A percentile compares a stretch with the other conserved stretches of the same genome.
Conservation (phyloP, 1,140 invertebrate species). For the Tetramorium alpestre region DNA sequence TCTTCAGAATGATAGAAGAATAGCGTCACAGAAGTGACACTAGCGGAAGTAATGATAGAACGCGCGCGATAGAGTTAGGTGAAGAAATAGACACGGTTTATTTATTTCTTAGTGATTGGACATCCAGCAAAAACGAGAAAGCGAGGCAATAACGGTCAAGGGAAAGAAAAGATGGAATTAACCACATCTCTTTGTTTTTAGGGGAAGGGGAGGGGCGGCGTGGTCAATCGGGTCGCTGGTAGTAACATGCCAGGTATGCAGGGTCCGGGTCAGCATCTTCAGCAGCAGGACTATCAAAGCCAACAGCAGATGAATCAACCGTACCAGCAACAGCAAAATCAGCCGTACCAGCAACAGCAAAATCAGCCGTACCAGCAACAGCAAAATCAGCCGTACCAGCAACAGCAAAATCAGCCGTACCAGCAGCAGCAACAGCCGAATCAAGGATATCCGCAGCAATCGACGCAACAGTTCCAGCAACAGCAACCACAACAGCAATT, state of each 20-base stretch:
- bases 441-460: too few species aligned
- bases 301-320: slow-evolving; percentile 77
- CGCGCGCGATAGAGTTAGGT: slow-evolving; percentile 31
- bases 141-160: background rate
- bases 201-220: slow-evolving; percentile 87
- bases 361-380: slow-evolving; percentile 69
- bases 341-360: slow-evolving; percentile 77
- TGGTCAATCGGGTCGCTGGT: slow-evolving; percentile 87
- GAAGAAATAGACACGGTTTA: slow-evolving; percentile 16
- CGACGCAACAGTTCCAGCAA: slow-evolving; percentile 27
- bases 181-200: slow-evolving; percentile 76
- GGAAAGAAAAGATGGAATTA: slow-evolving; percentile 8
- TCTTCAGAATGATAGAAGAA: slow-evolving; percentile 22
- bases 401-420: slow-evolving; percentile 55
- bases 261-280: slow-evolving; percentile 82
- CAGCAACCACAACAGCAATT: slow-evolving; percentile 81
- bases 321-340: slow-evolving; percentile 76
- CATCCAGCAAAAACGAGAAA: background rate
- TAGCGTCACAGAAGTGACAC: slow-evolving; percentile 25
- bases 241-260: slow-evolving; percentile 86
- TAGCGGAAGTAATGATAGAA: slow-evolving; percentile 19
- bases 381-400: slow-evolving; percentile 49
- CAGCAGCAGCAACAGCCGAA: slow-evolving; percentile 67
- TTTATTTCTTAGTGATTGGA: slow-evolving; percentile 1
- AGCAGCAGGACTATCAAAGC: slow-evolving; percentile 75